Conservation (phyloP, 2,797 vertebrate genomes). For the Mastacembelus armatus region DNA sequence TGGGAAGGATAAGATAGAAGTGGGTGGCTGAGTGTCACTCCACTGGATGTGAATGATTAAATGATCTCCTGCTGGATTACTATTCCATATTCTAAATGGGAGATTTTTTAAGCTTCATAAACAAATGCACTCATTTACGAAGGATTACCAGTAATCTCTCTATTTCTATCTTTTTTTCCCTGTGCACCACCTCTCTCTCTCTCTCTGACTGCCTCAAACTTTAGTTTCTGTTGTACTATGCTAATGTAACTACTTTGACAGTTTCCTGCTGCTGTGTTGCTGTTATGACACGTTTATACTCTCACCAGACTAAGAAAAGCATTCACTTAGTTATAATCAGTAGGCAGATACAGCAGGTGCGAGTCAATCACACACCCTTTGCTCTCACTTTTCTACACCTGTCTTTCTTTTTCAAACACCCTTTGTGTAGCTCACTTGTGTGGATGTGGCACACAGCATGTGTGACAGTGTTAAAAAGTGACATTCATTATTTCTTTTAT, state of each 20-base stretch:
- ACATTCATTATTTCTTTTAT: conserved; percentile 45
- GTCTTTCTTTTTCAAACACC: too few species aligned
- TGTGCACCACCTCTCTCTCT: conserved; percentile 45
- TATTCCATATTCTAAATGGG: conserved; percentile 89
- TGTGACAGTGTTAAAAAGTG: conserved; percentile 22
- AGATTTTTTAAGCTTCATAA: conserved; percentile 86
- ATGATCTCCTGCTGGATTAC: conserved; percentile 83
- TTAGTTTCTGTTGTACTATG: conserved; percentile 25
- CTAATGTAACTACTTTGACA: conserved; percentile 37
- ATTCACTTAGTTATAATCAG: conserved; percentile 30
- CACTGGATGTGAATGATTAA: conserved; percentile 79
- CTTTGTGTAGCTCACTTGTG: conserved; percentile 12
- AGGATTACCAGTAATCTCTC: conserved; percentile 87
- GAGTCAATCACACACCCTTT: conserved; percentile 39
- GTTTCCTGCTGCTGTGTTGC: neutral
- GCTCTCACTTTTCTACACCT: conserved; percentile 15
- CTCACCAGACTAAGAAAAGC: conserved; percentile 9
- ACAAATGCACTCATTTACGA: conserved; percentile 88
- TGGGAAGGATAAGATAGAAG: conserved; percentile 64
- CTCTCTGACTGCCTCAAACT: conserved; percentile 45
- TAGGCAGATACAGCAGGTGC: conserved; percentile 15
- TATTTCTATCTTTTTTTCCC: conserved; percentile 74
- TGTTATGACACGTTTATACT: conserved; percentile 10
- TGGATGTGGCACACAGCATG: neutral
- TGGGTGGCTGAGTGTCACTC: conserved; percentile 53